Evolutionary conservation across 2,888 invertebrate genomes (phyloP), one percentile per base, ranked within the genome.

Genomic region (Autographa pulchrina): DNA sequence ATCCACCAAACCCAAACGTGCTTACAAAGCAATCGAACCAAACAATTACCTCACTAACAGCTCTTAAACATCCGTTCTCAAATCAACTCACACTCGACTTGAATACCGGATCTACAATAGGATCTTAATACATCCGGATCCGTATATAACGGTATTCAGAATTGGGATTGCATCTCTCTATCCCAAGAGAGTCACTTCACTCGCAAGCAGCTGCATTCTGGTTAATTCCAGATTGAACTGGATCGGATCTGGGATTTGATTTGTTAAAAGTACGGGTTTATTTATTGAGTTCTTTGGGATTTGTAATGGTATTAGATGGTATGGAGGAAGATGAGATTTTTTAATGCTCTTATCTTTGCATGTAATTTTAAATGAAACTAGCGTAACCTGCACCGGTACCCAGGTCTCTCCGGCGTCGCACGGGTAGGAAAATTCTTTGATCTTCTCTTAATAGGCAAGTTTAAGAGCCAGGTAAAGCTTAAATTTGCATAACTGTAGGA

Each of bases 71-170:
- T 58, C 41, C 65, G 58, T 60, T 62, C 63, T 62, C 52, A 14
- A 64, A 48, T 38, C 67, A 32, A 18, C 3, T 48, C 14, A 38
- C 70, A 70, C 73, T 74, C 43, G 20, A 81, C 58, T 18, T 48
- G 52, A 65, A 80, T 75, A 61, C 76, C 69, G 61, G 60, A 72
- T 69, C 65, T 59, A 69, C 71, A 74, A 70, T 71, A 63, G 66
- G 72, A 74, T 66, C 73, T 64, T 74, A 72, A 71, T 76, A 70
- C 71, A 74, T 74, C 62, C 60, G 56, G 35, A 20, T 54, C 16
- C 60, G 63, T 75, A 71, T 72, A 65, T 70, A 11, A n/a, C 43
- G 72, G 86, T 80, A 89, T 91, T 89, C 90, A 85, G 77, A 82
- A 84, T 74, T 83, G 82, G 75, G 76, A 85, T 86, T 84, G 87